Percentiles rank a stretch among this genome's conserved stretches.
These are phyloP conservation scores for Pygoscelis antarcticus DNA, from an alignment of 2,113 vertebrate species.

Conservation along the genomic window DNA sequence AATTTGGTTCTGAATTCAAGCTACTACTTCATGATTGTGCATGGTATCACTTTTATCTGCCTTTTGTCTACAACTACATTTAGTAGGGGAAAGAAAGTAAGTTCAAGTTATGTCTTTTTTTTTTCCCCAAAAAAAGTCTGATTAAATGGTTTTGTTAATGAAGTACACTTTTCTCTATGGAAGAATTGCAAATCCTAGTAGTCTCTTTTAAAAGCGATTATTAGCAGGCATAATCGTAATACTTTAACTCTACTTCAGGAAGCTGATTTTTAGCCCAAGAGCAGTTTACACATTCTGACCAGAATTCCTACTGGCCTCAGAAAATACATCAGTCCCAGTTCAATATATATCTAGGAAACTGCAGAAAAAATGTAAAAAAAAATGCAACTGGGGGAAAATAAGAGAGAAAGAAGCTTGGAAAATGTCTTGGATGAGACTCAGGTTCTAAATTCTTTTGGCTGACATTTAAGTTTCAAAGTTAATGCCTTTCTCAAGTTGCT, in stretches of 20 bases:
- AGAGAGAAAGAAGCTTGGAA: not conserved
- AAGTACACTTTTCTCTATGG: not conserved
- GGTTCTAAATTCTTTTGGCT: slow-evolving; percentile 57
- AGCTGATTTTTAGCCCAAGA: not conserved
- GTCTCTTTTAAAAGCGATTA: not conserved
- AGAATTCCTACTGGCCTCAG: not conserved
- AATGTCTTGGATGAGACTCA: slow-evolving; percentile 40
- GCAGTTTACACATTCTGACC: not conserved
- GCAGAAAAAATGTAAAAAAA: not conserved
- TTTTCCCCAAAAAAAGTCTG: not conserved
- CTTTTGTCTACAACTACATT: not conserved
- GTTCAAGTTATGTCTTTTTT: not conserved
- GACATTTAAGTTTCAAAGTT: slow-evolving; percentile 57
- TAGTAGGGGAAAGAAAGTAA: not conserved
- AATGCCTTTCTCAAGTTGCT: slow-evolving; percentile 41
- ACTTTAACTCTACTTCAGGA: not conserved
- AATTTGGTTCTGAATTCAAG: not conserved
- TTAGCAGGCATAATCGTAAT: not conserved
- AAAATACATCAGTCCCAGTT: slow-evolving; percentile 1
- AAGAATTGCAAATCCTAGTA: slow-evolving; percentile 16
- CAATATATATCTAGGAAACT: slow-evolving; percentile 1
- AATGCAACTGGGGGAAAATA: slow-evolving; percentile 30
- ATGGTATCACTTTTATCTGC: not conserved
- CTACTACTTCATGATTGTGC: not conserved
- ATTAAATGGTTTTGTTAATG: slow-evolving; percentile 12